phyloP scores from a whole-genome alignment of 2,797 vertebrate species.

The Megalops cyprinoides region DNA sequence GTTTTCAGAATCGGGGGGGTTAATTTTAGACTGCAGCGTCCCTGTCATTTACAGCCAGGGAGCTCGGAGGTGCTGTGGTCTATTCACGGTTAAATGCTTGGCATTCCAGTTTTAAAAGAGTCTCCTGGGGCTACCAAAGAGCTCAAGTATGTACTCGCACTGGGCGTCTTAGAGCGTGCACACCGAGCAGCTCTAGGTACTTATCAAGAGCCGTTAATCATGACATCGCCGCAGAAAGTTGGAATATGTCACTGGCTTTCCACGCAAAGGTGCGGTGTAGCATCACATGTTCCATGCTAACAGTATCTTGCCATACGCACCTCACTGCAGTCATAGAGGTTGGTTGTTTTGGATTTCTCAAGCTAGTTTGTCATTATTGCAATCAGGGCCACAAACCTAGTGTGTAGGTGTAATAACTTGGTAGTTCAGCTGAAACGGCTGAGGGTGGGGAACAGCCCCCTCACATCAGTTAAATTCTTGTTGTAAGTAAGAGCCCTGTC shows the following conservation, averaged over 20 bases:
- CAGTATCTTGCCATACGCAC: too few relatives aligned
- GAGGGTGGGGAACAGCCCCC: not conserved
- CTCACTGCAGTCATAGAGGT: not conserved
- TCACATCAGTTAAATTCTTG: not conserved
- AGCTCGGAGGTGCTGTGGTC: not conserved
- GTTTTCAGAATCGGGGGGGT: not conserved
- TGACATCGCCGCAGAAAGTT: not conserved
- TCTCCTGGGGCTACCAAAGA: slow-evolving; percentile 35
- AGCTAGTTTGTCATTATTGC: not conserved
- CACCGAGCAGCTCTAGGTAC: slow-evolving; percentile 12
- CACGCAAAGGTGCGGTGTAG: not conserved
- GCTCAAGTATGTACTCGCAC: slow-evolving; percentile 46
- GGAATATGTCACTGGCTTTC: not conserved
- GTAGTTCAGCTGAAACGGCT: not conserved
- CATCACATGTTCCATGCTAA: not conserved
- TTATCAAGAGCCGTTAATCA: slow-evolving; percentile 38
- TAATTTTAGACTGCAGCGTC: slow-evolving; percentile 19
- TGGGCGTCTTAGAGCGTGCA: slow-evolving; percentile 22
- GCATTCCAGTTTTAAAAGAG: slow-evolving; percentile 51
- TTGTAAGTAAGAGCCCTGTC: not conserved
- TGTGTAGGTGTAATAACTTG: not conserved
- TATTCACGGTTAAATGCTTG: slow-evolving; percentile 44
- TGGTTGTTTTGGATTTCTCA: not conserved
- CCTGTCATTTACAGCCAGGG: slow-evolving; percentile 23
- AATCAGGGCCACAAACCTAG: not conserved